These are phyloP conservation scores for Oscarella lobularis DNA, from an alignment of 37 sponge, comb jelly and placozoan species.

Conservation along the genomic window DNA sequence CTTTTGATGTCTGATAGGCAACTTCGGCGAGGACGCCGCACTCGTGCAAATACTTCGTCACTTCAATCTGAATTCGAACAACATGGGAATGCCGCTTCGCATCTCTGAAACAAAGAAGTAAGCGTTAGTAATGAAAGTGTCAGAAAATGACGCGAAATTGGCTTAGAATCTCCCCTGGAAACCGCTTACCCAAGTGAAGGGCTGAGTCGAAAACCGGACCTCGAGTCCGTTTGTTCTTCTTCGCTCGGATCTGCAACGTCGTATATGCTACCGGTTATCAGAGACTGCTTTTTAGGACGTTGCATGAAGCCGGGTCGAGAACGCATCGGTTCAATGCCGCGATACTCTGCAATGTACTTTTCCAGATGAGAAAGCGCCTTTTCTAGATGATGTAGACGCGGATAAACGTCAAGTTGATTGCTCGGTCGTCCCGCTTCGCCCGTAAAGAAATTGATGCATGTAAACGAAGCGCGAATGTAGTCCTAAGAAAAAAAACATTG, in stretches of 20 bases:
- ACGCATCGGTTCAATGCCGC: not conserved
- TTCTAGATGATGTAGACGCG: constrained; percentile 27
- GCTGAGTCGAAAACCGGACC: not conserved
- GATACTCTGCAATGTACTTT: constrained; percentile 2
- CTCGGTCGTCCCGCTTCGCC: constrained; percentile 40
- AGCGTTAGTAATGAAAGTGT: no score
- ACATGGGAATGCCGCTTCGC: constrained; percentile 18
- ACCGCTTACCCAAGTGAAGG: not conserved
- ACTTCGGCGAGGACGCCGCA: not conserved
- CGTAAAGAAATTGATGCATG: constrained; percentile 80
- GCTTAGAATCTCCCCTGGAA: no score
- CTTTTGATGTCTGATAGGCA: not conserved
- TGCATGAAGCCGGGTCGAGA: no score
- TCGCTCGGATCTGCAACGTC: not conserved
- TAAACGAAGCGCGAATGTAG: constrained; percentile 61
- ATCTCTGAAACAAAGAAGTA: no score
- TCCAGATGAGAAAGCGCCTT: constrained; percentile 54
- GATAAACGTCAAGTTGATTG: constrained; percentile 35
- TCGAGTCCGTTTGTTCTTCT: not conserved
- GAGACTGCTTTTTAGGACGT: not conserved
- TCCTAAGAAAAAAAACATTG: constrained; percentile 42
- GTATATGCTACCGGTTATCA: not conserved
- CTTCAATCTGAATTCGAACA: constrained; percentile 38
- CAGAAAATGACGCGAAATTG: no score
- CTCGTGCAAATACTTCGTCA: constrained; percentile 4